Conservation (phyloP, 2,797 vertebrate genomes). For the Enteromius afrohamiltoni region DNA sequence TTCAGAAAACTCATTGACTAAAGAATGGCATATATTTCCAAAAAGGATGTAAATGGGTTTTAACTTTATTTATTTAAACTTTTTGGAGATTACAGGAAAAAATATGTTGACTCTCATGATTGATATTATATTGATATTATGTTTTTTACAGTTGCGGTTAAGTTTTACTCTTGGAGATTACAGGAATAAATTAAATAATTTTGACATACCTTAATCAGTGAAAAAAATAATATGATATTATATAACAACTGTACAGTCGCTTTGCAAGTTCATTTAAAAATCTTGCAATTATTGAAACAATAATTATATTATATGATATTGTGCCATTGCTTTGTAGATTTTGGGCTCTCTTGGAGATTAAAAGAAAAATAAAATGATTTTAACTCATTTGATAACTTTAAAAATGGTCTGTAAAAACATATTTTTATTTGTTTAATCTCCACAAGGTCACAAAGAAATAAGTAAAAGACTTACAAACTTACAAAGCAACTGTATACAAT, state of each 20-base stretch:
- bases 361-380: not conserved
- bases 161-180: not conserved
- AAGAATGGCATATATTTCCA: not conserved
- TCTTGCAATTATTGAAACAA: not conserved
- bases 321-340: not conserved
- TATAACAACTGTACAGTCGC: not conserved
- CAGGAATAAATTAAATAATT: not conserved
- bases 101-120: not conserved
- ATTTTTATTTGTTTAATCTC: not conserved
- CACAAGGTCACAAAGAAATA: not conserved
- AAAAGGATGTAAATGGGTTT: not conserved
- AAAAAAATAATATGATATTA: too few species aligned
- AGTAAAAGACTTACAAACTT: not conserved
- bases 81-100: not conserved
- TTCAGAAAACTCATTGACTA: not conserved
- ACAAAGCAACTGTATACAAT: not conserved
- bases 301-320: not conserved
- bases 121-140: not conserved
- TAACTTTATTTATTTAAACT: not conserved
- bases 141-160: not conserved
- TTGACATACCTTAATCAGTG: not conserved
- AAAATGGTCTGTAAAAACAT: not conserved
- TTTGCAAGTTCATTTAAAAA: not conserved
- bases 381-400: not conserved
- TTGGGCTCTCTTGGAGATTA: too few species aligned